These are phyloP conservation scores for Aleiodes sp. DNA, from an alignment of 1,140 invertebrate species.

Conservation along the genomic window DNA sequence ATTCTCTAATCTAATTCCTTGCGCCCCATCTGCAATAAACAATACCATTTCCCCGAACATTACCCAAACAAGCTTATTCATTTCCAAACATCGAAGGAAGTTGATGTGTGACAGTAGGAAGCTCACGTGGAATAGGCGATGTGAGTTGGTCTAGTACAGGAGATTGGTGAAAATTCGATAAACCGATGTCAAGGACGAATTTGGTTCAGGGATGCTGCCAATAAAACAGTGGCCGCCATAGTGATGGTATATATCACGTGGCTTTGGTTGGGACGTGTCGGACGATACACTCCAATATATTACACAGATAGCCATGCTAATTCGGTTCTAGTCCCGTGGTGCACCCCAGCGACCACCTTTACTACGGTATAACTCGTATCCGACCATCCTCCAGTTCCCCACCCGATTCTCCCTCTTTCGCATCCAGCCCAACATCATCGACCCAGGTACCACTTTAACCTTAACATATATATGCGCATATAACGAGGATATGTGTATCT, in stretches of 20 bases:
- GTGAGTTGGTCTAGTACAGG: neutral
- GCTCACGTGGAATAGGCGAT: neutral
- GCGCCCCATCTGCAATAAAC: too few relatives aligned
- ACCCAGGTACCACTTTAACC: neutral
- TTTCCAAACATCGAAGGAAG: too few relatives aligned
- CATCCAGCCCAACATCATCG: neutral
- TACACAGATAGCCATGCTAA: constrained; percentile 59
- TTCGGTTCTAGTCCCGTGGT: constrained; percentile 39
- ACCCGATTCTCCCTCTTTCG: neutral
- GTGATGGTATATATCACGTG: constrained; percentile 45
- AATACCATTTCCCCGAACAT: too few relatives aligned
- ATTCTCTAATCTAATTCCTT: too few relatives aligned
- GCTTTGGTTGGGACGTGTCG: constrained; percentile 44
- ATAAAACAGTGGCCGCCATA: constrained; percentile 42
- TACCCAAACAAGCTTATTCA: too few relatives aligned
- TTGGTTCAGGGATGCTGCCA: constrained; percentile 43
- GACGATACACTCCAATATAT: constrained; percentile 58
- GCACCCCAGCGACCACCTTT: constrained; percentile 11
- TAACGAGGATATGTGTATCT: neutral
- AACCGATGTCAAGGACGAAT: constrained; percentile 43
- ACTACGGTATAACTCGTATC: neutral
- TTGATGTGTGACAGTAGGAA: too few relatives aligned
- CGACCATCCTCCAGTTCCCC: neutral
- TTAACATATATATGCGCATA: neutral
- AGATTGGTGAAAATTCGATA: constrained; percentile 47